Evolutionary conservation across 2,888 invertebrate genomes (phyloP).

Genomic region (Drosophila melanosoma): DNA sequence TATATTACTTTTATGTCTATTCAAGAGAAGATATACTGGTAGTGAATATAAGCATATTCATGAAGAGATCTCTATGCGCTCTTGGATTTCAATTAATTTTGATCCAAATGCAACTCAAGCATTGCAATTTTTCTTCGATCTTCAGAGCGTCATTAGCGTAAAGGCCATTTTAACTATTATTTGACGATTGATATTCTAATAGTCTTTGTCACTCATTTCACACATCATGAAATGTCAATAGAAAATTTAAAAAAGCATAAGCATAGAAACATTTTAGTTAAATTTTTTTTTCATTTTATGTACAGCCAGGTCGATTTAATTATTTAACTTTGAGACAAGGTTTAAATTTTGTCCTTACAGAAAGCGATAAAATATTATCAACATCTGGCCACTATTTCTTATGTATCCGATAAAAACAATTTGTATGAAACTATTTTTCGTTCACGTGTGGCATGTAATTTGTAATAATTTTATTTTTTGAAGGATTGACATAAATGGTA

Average conservation of each 20-base stretch:
- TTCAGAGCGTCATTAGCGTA: neutral
- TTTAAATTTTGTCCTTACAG: neutral
- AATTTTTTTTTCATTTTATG: neutral
- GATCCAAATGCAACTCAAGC: neutral
- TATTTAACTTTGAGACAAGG: neutral
- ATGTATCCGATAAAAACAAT: neutral
- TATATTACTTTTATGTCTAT: neutral
- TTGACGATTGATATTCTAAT: neutral
- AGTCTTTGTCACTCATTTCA: neutral
- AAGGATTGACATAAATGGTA: neutral
- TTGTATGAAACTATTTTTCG: neutral
- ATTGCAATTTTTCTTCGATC: neutral
- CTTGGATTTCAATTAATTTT: neutral
- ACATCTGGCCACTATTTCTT: neutral
- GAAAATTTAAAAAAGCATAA: neutral
- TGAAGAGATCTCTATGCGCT: neutral
- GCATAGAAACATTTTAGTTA: neutral
- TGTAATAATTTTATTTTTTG: neutral
- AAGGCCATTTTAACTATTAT: neutral
- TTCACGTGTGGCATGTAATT: neutral
- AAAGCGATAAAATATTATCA: neutral
- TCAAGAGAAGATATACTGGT: neutral
- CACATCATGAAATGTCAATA: neutral
- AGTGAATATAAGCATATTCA: neutral
- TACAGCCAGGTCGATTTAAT: neutral